These are phyloP conservation scores for Leptinotarsa texana DNA, from an alignment of 1,140 invertebrate species.

Conservation along the genomic window DNA sequence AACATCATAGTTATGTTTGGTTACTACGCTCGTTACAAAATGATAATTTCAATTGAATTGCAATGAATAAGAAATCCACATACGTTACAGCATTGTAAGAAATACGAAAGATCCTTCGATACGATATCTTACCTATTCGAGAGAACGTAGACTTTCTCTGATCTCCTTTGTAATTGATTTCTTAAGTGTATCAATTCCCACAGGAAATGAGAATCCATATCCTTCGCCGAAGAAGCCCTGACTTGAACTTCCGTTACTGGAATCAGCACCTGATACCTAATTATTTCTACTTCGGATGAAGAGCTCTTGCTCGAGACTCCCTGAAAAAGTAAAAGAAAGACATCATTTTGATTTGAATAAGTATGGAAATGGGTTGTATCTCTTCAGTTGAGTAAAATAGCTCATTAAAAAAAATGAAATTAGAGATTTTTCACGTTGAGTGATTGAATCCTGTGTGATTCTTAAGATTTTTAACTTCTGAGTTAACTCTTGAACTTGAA, in stretches of 20 bases:
- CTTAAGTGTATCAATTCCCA: conserved; percentile 96
- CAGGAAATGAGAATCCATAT: conserved; percentile 92
- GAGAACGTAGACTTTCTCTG: conserved; percentile 95
- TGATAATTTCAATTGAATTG: background rate
- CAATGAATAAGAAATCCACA: background rate
- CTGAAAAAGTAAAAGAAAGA: conserved; percentile 45
- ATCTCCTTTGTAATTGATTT: conserved; percentile 88
- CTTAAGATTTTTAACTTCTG: no score
- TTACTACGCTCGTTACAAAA: no score
- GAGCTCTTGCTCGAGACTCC: conserved; percentile 82
- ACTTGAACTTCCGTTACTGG: conserved; percentile 97
- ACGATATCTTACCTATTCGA: conserved; percentile 79
- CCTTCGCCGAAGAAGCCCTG: conserved; percentile 84
- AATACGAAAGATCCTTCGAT: background rate
- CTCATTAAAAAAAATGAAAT: no score
- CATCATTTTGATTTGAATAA: no score
- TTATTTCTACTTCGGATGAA: conserved; percentile 90
- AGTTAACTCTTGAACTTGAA: no score
- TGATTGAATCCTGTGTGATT: no score
- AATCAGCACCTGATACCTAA: conserved; percentile 92
- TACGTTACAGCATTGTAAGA: background rate
- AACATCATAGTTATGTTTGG: no score
- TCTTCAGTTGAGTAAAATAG: no score
- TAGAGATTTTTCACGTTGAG: no score
- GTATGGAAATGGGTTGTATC: no score